Percentiles rank a stretch among this genome's conserved stretches.
Conservation (phyloP, 2,888 invertebrate species). For the Tenthredo amoena region DNA sequence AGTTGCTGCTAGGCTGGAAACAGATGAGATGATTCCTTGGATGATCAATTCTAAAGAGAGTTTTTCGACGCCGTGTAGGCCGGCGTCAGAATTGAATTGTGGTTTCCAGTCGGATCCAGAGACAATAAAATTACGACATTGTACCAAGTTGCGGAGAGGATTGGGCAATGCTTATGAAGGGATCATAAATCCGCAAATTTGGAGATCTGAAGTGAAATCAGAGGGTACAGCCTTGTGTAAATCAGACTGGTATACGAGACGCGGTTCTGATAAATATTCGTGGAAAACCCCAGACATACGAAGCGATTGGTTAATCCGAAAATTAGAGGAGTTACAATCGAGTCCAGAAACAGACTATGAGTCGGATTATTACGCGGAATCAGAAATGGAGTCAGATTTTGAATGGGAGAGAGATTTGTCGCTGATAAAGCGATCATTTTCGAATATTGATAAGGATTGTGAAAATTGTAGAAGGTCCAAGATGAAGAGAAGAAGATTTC, state of each 20-base stretch:
- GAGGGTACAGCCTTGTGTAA: neutral
- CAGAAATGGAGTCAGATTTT: slow-evolving; percentile 30
- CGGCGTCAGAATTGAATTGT: neutral
- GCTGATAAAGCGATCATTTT: neutral
- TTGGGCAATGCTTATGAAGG: slow-evolving; percentile 1
- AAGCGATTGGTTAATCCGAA: slow-evolving; percentile 23
- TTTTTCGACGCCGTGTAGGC: neutral
- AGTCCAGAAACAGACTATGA: slow-evolving; percentile 37
- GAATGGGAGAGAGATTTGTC: slow-evolving; percentile 9
- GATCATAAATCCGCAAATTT: slow-evolving; percentile 23
- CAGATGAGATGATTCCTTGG: neutral
- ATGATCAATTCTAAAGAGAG: neutral
- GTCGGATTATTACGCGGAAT: slow-evolving; percentile 37
- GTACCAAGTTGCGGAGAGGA: neutral
- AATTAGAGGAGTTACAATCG: slow-evolving; percentile 34
- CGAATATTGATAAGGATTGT: neutral
- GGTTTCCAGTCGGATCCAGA: neutral
- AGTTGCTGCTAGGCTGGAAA: neutral
- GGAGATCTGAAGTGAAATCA: slow-evolving; percentile 29
- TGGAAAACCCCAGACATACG: neutral
- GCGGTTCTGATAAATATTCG: neutral
- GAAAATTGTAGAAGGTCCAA: neutral
- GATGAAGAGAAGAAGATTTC: slow-evolving; percentile 9
- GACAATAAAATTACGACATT: neutral
- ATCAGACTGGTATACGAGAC: slow-evolving; percentile 12